These are phyloP conservation scores for Falco rusticolus DNA, from an alignment of 2,797 vertebrate genomes.

Conservation along the genomic window DNA sequence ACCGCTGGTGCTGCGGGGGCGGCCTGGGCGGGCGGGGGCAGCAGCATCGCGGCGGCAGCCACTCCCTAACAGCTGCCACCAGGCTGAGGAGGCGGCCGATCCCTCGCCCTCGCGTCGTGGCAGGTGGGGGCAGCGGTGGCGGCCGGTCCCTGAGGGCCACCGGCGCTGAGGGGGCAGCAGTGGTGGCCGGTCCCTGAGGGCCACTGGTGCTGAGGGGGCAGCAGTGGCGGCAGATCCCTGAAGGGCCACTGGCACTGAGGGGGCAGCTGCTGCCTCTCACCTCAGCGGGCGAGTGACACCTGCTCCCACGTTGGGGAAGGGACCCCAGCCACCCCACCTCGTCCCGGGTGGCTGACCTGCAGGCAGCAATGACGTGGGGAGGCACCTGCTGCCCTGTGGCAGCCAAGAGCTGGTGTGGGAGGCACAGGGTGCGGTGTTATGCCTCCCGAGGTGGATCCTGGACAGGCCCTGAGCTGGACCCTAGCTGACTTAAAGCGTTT, in stretches of 20 bases:
- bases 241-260: too few species aligned
- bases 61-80: background rate
- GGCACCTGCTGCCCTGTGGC: background rate
- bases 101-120: background rate
- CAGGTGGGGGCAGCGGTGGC: background rate
- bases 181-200: background rate
- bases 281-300: background rate
- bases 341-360: background rate
- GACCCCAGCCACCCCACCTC: fast-evolving
- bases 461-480: background rate
- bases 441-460: too few species aligned
- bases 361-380: fast-evolving
- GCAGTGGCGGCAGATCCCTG: background rate
- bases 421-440: fast-evolving
- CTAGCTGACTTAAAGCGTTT: background rate
- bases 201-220: too few species aligned
- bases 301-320: background rate
- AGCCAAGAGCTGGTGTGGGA: fast-evolving
- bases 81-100: background rate
- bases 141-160: background rate
- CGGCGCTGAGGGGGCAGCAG: background rate
- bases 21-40: background rate
- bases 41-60: background rate
- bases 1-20: background rate
- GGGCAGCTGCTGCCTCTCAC: background rate